A percentile compares a stretch with the other conserved stretches of the same genome.
phyloP scores from a whole-genome alignment of 1,140 invertebrate species.

The Cardiocondyla obscurior region DNA sequence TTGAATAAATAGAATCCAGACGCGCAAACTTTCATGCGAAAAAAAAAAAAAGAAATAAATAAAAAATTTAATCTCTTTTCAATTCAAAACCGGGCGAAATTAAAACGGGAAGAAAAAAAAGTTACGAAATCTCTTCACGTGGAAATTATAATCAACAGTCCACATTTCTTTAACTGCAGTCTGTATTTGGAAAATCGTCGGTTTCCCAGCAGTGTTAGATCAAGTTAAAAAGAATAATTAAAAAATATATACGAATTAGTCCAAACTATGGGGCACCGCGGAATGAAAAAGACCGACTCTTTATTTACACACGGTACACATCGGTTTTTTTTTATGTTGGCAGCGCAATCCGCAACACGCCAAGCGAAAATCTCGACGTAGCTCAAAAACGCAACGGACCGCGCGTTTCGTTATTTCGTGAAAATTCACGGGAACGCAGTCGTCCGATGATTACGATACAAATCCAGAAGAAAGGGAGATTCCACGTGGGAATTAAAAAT shows the following conservation, averaged over 20 bases:
- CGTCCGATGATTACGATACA: constrained; percentile 23
- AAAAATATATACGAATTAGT: not conserved
- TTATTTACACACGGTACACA: constrained; percentile 10
- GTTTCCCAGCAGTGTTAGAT: not conserved
- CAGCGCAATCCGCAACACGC: not conserved
- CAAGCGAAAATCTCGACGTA: constrained; percentile 32
- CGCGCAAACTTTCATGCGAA: not conserved
- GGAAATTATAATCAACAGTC: not conserved
- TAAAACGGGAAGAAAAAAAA: not conserved
- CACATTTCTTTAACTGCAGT: not conserved
- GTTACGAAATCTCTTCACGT: not conserved
- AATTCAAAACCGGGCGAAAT: too few relatives aligned
- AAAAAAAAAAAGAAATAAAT: not conserved
- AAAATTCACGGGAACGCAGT: constrained; percentile 13
- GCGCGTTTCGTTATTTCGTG: constrained; percentile 26
- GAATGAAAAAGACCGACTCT: constrained; percentile 11
- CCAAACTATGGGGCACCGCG: not conserved
- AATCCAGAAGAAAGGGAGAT: constrained; percentile 28
- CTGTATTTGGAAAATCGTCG: not conserved
- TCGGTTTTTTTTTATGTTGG: not conserved
- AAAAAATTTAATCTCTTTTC: too few relatives aligned
- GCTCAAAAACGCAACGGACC: constrained; percentile 23
- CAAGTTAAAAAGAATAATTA: not conserved
- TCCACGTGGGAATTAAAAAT: constrained; percentile 44
- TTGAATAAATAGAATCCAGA: too few relatives aligned